A percentile compares a stretch with the other conserved stretches of the same genome.
Conservation (phyloP, 2,888 invertebrate genomes). For the Idaea straminata region DNA sequence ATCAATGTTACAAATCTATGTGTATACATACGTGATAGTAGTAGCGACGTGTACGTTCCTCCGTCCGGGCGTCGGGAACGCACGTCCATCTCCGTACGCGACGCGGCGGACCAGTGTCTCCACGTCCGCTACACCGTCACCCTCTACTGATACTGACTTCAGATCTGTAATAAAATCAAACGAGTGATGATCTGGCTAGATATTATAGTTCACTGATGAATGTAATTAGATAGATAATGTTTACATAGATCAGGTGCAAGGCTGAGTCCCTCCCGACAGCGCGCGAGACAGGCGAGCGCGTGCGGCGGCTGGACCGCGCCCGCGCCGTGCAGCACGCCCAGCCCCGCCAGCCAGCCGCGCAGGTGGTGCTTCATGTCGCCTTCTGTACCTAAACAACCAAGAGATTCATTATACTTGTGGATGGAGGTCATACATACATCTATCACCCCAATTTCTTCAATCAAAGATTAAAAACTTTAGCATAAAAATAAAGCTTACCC, state of each 20-base stretch:
- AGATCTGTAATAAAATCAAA: slow-evolving; percentile 74
- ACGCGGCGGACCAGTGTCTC: slow-evolving; percentile 92
- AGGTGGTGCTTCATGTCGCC: slow-evolving; percentile 94
- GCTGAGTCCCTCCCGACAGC: slow-evolving; percentile 90
- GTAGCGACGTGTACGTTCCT: slow-evolving; percentile 91
- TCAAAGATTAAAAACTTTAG: too few species aligned
- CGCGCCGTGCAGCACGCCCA: slow-evolving; percentile 88
- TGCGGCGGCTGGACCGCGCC: slow-evolving; percentile 83
- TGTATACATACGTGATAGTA: slow-evolving; percentile 83
- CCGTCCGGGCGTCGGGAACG: slow-evolving; percentile 96
- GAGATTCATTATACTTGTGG: background rate
- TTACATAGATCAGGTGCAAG: slow-evolving; percentile 74
- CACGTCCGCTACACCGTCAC: slow-evolving; percentile 93
- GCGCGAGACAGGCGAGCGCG: slow-evolving; percentile 88
- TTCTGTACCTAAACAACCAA: slow-evolving; percentile 84
- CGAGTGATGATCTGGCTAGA: background rate
- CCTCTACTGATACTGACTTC: slow-evolving; percentile 94
- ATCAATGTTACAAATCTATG: background rate
- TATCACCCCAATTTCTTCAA: too few species aligned
- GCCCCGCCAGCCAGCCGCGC: slow-evolving; percentile 92
- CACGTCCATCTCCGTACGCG: slow-evolving; percentile 94
- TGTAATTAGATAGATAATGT: too few species aligned
- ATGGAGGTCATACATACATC: too few species aligned
- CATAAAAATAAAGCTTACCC: slow-evolving; percentile 65
- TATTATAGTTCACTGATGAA: too few species aligned